phyloP scores from a whole-genome alignment of 2,888 invertebrate species.

The Nematopogon swammerdamellus region DNA sequence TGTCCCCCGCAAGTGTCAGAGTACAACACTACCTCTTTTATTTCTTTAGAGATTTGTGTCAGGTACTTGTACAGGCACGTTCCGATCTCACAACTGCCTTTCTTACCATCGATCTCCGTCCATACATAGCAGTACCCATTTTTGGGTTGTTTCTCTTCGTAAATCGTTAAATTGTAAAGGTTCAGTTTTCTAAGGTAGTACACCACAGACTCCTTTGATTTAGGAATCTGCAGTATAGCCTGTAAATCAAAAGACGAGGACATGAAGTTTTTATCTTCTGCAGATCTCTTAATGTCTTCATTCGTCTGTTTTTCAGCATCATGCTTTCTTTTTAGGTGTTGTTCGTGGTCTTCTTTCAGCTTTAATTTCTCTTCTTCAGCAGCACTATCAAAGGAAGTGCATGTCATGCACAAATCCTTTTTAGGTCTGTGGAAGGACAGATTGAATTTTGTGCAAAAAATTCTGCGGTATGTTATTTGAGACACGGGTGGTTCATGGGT shows the following conservation, averaged over 20 bases:
- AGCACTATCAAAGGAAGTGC: background rate
- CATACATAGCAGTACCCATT: too few species aligned
- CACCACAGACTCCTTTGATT: conserved; percentile 16
- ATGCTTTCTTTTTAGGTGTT: conserved; percentile 12
- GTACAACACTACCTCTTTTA: too few species aligned
- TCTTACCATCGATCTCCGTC: too few species aligned
- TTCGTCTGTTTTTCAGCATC: conserved; percentile 12
- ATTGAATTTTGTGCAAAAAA: conserved; percentile 4
- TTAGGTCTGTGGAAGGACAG: conserved; percentile 3
- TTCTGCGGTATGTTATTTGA: conserved; percentile 1
- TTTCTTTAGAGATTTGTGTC: too few species aligned
- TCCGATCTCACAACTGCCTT: too few species aligned
- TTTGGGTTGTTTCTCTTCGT: too few species aligned
- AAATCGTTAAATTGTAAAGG: conserved; percentile 19
- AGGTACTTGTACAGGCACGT: too few species aligned
- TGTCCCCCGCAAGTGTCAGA: too few species aligned
- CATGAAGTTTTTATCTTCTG: conserved; percentile 14
- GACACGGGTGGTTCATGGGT: conserved; percentile 2
- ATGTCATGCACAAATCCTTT: conserved; percentile 3
- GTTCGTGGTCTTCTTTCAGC: conserved; percentile 9
- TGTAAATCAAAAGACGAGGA: conserved; percentile 18
- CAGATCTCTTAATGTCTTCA: conserved; percentile 11
- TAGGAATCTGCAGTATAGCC: conserved; percentile 18
- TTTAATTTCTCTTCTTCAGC: background rate
- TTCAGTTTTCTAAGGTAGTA: conserved; percentile 19